Evolutionary conservation across 2,113 vertebrate species (phyloP).

Genomic region (Daboia siamensis): DNA sequence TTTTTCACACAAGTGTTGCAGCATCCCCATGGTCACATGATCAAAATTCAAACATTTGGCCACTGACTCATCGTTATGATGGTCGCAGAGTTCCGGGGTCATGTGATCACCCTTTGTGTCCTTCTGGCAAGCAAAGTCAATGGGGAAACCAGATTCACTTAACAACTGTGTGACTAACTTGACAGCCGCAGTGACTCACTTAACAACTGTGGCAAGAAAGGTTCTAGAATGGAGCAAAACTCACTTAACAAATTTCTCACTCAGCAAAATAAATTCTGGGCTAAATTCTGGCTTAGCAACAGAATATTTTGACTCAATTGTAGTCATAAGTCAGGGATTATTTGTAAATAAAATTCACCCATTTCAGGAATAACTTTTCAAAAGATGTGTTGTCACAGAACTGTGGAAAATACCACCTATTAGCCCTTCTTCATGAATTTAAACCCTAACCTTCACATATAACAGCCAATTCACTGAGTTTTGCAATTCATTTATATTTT

Average conservation of each 20-base stretch:
- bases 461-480: not conserved
- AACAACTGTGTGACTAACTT: not conserved
- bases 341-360: not conserved
- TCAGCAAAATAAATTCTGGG: no score
- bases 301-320: not conserved
- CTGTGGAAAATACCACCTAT: not conserved
- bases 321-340: not conserved
- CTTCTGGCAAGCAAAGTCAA: not conserved
- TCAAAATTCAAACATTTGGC: not conserved
- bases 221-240: no score
- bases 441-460: not conserved
- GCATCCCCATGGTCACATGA: not conserved
- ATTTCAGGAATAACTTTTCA: not conserved
- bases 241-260: not conserved
- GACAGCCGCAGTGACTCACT: not conserved
- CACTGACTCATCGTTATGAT: not conserved
- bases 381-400: not conserved
- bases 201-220: not conserved
- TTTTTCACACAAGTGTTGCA: not conserved
- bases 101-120: not conserved
- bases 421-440: slow-evolving; percentile 15
- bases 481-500: not conserved
- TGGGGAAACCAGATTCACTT: not conserved
- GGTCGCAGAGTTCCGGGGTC: not conserved
- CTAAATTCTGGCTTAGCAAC: not conserved